Base-by-base conservation (phyloP, 2,797 vertebrate genomes). In the Sebastes elongatus region DNA sequence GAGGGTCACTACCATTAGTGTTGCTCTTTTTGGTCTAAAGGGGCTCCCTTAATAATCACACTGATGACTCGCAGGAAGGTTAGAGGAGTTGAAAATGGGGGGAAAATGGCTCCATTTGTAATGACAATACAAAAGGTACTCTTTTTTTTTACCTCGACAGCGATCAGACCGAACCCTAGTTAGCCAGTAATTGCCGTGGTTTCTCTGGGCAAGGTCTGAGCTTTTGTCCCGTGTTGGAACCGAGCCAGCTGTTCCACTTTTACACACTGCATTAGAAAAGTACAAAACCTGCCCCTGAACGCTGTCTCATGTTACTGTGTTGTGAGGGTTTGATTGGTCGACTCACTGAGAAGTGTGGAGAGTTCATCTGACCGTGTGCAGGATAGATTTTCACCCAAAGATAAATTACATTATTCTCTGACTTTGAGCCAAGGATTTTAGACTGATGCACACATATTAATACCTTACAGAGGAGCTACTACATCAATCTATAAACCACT, bases 161-260 rank as follows among this genome's bases (percentile, higher is more conserved):
- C 71, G 38, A 84, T 90, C 80, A 80, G 87, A 88, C 71, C 55
- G 49, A 91, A 86, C 55, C 69, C 65, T 25, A 71, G 86, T 92
- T 85, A 79, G 82, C 49, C 69, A 22, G 81, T 94, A 93, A 94
- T 94, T 94, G 81, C 76, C 10, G 69, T 42, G 60, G 89, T 89
- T 86, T 84, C 35, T 76, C 22, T 63, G 46, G 64, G 76, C 33
- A 61, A 49, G 46, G 57, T 69, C 71, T 67, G 64, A 83, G 77
- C 88, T 84, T 89, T 93, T 90, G 90, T 93, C 66, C 68, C 23
- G 6, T 18, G 25, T 52, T 93, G 91, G 90, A 90, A 68, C 42
- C 30, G 25, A 46, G 88, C 91, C 93, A 94, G 78, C 68, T 86
- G 91, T 49, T 92, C 90, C 78, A 91, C 81, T 88, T 94, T 88